These are phyloP conservation scores for Anthopleura xanthogrammica DNA, from an alignment of 92 coral and sea anemone species.

Conservation along the genomic window DNA sequence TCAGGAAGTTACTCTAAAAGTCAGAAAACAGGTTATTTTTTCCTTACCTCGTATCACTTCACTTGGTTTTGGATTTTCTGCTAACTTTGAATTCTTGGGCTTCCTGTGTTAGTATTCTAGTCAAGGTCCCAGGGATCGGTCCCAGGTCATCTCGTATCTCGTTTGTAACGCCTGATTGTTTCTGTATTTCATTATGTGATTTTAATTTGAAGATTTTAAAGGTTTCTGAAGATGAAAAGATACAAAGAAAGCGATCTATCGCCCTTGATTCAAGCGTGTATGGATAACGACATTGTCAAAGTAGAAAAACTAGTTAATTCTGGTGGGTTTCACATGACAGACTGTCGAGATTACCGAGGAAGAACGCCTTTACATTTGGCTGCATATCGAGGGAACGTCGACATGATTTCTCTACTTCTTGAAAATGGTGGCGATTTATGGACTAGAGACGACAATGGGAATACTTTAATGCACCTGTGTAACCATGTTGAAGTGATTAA, in stretches of 20 bases:
- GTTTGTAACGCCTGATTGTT: slow-evolving; percentile 23
- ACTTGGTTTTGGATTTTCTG: not conserved
- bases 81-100: not conserved
- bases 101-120: not conserved
- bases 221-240: slow-evolving; percentile 6
- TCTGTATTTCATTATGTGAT: not conserved
- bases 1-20: too few species aligned
- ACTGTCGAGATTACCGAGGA: slow-evolving; percentile 28
- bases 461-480: slow-evolving; percentile 37
- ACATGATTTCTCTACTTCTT: slow-evolving; percentile 24
- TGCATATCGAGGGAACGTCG: slow-evolving; percentile 31
- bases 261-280: slow-evolving; percentile 25
- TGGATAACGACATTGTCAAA: slow-evolving; percentile 23
- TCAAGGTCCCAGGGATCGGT: not conserved
- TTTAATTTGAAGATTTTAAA: too few species aligned
- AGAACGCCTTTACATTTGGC: slow-evolving; percentile 36
- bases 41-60: not conserved
- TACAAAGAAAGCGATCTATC: not conserved
- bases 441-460: slow-evolving; percentile 22
- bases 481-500: slow-evolving; percentile 26
- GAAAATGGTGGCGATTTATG: slow-evolving; percentile 29
- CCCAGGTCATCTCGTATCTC: not conserved
- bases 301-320: slow-evolving; percentile 8
- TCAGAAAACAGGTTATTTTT: too few species aligned
- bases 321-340: not conserved